Evolutionary conservation across 2,797 vertebrate species (phyloP), one percentile per base, ranked within the genome.

Genomic region (Tokudaia tokunoshimensis): DNA sequence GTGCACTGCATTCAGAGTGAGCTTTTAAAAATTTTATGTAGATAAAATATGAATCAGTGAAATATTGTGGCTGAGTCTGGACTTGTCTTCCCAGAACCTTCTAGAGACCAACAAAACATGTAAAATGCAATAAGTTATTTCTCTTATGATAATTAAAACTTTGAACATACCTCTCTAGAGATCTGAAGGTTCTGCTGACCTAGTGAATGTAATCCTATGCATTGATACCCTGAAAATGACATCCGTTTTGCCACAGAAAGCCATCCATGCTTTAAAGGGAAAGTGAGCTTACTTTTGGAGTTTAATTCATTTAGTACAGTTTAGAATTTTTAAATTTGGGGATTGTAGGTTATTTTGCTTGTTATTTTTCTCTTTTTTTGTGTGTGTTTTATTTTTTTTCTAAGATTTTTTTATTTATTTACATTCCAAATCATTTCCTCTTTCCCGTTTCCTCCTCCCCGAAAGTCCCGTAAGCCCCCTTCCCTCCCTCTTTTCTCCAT

Each of bases 291-390:
- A 52, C 52, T 57, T 91, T 9, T 74, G 52, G 5, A 76, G 19
- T 91, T 87, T 79, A 76, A 17, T 37, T 74, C 47, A 89, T 57
- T 95, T 95, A 84, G 44, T 34, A 75, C n/a, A 63, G 37, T 83
- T 26, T 72, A 41, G 12, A 78, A 50, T 65, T 70, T 80, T 47
- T 81, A 55, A 70, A 15, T 34, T 52, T 84, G 26, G 34, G 4
- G 92, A 90, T 3, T 47, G 3, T 61, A 29, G 24, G 63, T 75
- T 91, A 90, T 84, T 97, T 87, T 93, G 1, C 4, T 44, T 96
- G 13, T 37, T 86, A 24, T 92, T 93, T 79, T 14, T 26, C 22
- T 92, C 57, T 76, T 29, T n/a, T n/a, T n/a, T n/a, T n/a, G n/a
- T n/a, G n/a, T n/a, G n/a, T n/a, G n/a, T n/a, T n/a, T n/a, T n/a